A percentile compares a stretch with the other conserved stretches of the same genome.
Evolutionary conservation across 2,113 vertebrate genomes (phyloP).

Genomic region (Brachyhypopomus gauderio): DNA sequence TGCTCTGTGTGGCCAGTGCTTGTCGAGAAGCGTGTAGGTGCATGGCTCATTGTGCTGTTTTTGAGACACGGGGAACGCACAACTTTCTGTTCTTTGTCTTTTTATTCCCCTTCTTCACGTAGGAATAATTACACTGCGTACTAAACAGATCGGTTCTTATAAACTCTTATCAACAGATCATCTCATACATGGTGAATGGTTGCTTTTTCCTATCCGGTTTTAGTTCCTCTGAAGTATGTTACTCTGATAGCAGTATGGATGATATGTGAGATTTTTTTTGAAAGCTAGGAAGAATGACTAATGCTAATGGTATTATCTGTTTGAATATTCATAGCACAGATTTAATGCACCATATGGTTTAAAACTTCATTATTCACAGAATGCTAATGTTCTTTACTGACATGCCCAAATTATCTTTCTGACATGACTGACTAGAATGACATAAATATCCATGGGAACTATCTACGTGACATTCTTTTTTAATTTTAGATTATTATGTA

Average conservation of each 20-base stretch:
- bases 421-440: not conserved
- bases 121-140: not conserved
- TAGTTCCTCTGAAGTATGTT: slow-evolving; percentile 3
- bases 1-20: not conserved
- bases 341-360: not conserved
- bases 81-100: slow-evolving; percentile 22
- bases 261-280: not conserved
- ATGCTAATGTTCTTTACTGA: not conserved
- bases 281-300: no score
- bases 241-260: not conserved
- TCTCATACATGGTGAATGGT: not conserved
- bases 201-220: not conserved
- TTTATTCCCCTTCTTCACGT: slow-evolving; percentile 6
- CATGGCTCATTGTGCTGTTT: slow-evolving; percentile 25
- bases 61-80: slow-evolving; percentile 15
- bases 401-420: not conserved
- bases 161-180: not conserved
- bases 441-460: not conserved
- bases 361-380: not conserved
- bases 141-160: not conserved
- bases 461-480: no score
- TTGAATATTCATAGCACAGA: not conserved
- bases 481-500: no score
- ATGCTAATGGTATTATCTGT: slow-evolving; percentile 19
- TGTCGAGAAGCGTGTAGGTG: slow-evolving; percentile 25